A percentile compares a stretch with the other conserved stretches of the same genome.
Conservation (phyloP, 2,888 invertebrate species). For the Ophioninae sp. region DNA sequence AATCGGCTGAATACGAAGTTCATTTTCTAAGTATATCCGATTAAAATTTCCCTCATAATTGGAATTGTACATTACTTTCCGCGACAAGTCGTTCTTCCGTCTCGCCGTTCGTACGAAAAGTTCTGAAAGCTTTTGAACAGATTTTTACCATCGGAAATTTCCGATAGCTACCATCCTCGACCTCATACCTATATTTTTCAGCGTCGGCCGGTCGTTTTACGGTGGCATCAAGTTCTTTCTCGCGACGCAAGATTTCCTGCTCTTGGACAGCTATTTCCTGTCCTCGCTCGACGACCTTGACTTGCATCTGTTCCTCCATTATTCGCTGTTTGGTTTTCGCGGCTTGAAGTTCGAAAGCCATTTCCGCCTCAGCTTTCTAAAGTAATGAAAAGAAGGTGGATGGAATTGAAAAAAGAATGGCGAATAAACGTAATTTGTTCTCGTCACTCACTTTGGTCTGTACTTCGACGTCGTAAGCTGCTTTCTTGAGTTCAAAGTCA, state of each 20-base stretch:
- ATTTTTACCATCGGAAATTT: neutral
- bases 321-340: conserved; percentile 97
- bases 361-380: conserved; percentile 93
- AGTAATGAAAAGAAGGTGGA: neutral
- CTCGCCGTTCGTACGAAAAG: no score
- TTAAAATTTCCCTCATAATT: no score
- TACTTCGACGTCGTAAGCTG: conserved; percentile 98
- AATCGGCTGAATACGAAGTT: no score
- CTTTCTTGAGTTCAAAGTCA: conserved; percentile 98
- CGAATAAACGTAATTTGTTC: conserved; percentile 9
- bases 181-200: conserved; percentile 87
- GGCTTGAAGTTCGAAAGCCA: conserved; percentile 96
- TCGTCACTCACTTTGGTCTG: conserved; percentile 89
- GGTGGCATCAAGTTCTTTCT: conserved; percentile 96
- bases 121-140: neutral
- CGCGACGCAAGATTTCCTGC: conserved; percentile 96
- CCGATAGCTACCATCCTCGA: neutral
- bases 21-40: no score
- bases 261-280: conserved; percentile 98
- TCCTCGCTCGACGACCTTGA: conserved; percentile 93
- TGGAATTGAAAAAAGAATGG: neutral
- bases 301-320: conserved; percentile 99
- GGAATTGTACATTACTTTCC: no score
- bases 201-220: conserved; percentile 97
- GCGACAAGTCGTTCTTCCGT: neutral